Conservation (phyloP, 2,888 invertebrate species). For the Synergus itoensis region DNA sequence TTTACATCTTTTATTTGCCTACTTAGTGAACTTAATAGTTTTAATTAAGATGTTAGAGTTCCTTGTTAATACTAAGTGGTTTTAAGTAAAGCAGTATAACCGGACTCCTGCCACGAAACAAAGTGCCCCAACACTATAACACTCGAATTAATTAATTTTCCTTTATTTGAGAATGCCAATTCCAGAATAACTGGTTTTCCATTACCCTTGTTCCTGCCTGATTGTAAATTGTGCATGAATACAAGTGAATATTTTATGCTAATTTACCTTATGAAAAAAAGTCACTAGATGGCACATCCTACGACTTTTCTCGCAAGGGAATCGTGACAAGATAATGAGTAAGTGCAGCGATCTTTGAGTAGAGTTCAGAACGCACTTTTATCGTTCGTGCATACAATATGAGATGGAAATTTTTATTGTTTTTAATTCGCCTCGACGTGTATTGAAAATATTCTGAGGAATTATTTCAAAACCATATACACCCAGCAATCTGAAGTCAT, state of each 20-base stretch:
- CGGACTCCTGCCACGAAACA: constrained; percentile 8
- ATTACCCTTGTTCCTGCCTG: constrained; percentile 2
- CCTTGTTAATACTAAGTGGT: not conserved
- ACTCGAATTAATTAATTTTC: constrained; percentile 27
- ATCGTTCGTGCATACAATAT: constrained; percentile 24
- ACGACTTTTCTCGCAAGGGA: constrained; percentile 22
- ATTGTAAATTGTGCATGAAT: constrained; percentile 14
- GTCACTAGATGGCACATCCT: constrained; percentile 25
- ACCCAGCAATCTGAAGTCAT: not conserved
- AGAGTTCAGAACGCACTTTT: constrained; percentile 3
- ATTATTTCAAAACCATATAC: not conserved
- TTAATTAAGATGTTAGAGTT: constrained; percentile 23
- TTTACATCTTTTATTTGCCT: not conserved
- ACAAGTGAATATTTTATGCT: constrained; percentile 30
- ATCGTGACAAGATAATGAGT: constrained; percentile 31
- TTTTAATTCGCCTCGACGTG: constrained; percentile 6
- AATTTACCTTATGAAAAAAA: constrained; percentile 4
- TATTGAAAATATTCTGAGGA: not conserved
- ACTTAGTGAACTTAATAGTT: constrained; percentile 14
- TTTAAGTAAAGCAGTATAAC: constrained; percentile 15
- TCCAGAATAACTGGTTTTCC: constrained; percentile 22
- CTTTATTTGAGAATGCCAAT: not conserved
- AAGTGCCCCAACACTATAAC: not conserved
- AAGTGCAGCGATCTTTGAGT: constrained; percentile 21
- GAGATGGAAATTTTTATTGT: constrained; percentile 29